Conservation (phyloP, 2,113 vertebrate species). For the Serinus canaria region DNA sequence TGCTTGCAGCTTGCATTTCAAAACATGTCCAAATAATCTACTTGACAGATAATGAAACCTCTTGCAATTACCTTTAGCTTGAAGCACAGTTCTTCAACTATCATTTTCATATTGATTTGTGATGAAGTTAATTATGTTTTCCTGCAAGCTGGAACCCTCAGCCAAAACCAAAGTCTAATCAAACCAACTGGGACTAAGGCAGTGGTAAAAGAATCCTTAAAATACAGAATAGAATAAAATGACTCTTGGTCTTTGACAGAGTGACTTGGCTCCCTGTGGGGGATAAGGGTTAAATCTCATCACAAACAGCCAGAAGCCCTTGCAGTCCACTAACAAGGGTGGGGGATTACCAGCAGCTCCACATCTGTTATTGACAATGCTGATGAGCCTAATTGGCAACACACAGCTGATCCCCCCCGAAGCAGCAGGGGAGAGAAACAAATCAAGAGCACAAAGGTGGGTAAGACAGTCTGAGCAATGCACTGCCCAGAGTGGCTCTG, state of each 20-base stretch:
- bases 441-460: constrained; percentile 37
- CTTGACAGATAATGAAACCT: constrained; percentile 34
- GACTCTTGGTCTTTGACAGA: background rate
- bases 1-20: constrained; percentile 18
- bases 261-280: background rate
- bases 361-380: constrained; percentile 63
- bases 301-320: constrained; percentile 51
- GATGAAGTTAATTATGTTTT: constrained; percentile 62
- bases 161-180: background rate
- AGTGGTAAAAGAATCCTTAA: background rate
- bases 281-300: constrained; percentile 35
- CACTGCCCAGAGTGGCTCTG: background rate
- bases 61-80: constrained; percentile 32
- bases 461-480: background rate
- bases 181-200: background rate
- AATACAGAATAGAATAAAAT: background rate
- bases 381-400: constrained; percentile 63
- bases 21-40: constrained; percentile 10
- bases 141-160: background rate
- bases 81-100: constrained; percentile 61
- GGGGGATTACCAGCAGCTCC: constrained; percentile 50
- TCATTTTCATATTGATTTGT: constrained; percentile 61
- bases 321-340: constrained; percentile 43
- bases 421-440: constrained; percentile 47
- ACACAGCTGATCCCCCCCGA: constrained; percentile 53